These are phyloP conservation scores for Auanema freiburgensis DNA, from an alignment of 2,888 invertebrate species.

Conservation along the genomic window DNA sequence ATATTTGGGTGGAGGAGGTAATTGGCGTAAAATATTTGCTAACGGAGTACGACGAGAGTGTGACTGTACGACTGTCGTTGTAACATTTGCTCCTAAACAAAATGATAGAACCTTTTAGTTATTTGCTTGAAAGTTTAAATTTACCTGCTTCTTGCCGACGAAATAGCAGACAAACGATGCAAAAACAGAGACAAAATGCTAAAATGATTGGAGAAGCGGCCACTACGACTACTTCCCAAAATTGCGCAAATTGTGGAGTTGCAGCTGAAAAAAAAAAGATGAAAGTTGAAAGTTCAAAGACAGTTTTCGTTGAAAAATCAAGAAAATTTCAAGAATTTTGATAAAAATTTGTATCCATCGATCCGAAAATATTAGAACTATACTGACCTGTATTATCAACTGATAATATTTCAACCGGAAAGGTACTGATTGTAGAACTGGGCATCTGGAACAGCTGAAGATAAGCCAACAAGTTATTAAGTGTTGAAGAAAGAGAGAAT, in stretches of 20 bases:
- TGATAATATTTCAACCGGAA: too few relatives aligned
- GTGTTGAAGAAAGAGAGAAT: too few relatives aligned
- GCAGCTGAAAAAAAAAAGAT: background rate
- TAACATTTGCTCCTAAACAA: too few relatives aligned
- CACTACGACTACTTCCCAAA: slow-evolving; percentile 20
- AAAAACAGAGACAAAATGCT: slow-evolving; percentile 20
- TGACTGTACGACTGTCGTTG: slow-evolving; percentile 6
- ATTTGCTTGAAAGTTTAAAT: background rate
- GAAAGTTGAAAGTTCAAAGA: slow-evolving; percentile 1
- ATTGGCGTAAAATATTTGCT: slow-evolving; percentile 31
- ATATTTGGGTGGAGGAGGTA: slow-evolving; percentile 43
- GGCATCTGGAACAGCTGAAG: too few relatives aligned
- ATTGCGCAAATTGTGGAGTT: background rate
- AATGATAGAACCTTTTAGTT: too few relatives aligned
- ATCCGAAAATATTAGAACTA: too few relatives aligned
- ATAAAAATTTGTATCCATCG: too few relatives aligned
- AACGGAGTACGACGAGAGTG: slow-evolving; percentile 21
- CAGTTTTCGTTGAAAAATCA: background rate
- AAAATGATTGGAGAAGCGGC: slow-evolving; percentile 19
- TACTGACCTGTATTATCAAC: too few relatives aligned
- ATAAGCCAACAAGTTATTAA: too few relatives aligned
- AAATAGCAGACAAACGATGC: slow-evolving; percentile 19
- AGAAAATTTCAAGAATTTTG: too few relatives aligned
- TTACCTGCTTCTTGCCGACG: slow-evolving; percentile 14
- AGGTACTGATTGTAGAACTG: too few relatives aligned